These are phyloP conservation scores for Brachyrhaphis roseni DNA, from an alignment of 2,797 vertebrate genomes.

Conservation along the genomic window DNA sequence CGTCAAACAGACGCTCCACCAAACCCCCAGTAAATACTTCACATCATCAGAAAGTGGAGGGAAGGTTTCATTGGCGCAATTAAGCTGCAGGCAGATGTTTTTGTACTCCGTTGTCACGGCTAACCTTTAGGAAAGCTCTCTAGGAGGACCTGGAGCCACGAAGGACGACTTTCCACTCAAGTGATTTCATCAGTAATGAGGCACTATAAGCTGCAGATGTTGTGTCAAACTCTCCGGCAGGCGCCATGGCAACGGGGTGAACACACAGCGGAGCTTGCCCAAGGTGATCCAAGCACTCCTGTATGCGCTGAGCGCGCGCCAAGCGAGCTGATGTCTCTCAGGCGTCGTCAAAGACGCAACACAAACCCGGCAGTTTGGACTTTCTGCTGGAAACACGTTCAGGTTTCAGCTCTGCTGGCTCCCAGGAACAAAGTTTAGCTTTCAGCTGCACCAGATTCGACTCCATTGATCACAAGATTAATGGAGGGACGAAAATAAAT, in stretches of 20 bases:
- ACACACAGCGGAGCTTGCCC: slow-evolving; percentile 71
- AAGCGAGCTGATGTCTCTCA: slow-evolving; percentile 59
- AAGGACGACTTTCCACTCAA: slow-evolving; percentile 80
- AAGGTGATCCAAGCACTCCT: slow-evolving; percentile 78
- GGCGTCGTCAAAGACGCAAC: slow-evolving; percentile 57
- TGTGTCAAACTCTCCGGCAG: slow-evolving; percentile 75
- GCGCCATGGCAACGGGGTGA: slow-evolving; percentile 74
- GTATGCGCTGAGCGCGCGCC: slow-evolving; percentile 70
- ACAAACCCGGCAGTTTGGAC: slow-evolving; percentile 32
- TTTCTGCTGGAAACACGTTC: slow-evolving; percentile 56
- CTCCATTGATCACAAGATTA: no score
- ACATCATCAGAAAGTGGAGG: slow-evolving; percentile 56
- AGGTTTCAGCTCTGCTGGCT: slow-evolving; percentile 36
- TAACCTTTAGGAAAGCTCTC: slow-evolving; percentile 68
- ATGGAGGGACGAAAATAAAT: no score
- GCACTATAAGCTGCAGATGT: slow-evolving; percentile 83
- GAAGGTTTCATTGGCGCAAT: slow-evolving; percentile 63
- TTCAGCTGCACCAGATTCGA: not conserved
- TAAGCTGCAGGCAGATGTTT: slow-evolving; percentile 74
- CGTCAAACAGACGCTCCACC: slow-evolving; percentile 72
- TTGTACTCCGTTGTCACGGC: slow-evolving; percentile 72
- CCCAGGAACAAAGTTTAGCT: slow-evolving; percentile 47
- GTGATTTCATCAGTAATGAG: slow-evolving; percentile 82
- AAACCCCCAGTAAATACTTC: slow-evolving; percentile 70
- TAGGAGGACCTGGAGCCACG: slow-evolving; percentile 70